Percentiles rank a stretch among this genome's conserved stretches.
phyloP scores from a whole-genome alignment of 2,797 vertebrate species.

The Hippoglossus hippoglossus region DNA sequence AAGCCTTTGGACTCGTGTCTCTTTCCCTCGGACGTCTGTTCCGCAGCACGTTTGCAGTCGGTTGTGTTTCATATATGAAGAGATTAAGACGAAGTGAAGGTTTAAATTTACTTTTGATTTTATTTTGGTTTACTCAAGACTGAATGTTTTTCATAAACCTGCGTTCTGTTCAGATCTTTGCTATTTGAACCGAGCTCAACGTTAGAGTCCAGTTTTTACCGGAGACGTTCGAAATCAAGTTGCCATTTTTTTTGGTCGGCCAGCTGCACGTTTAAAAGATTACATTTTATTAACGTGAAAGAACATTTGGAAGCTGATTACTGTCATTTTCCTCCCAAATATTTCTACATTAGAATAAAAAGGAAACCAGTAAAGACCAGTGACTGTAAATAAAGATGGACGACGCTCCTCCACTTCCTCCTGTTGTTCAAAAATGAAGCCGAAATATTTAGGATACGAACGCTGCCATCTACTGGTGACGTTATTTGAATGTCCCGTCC shows the following conservation, averaged over 20 bases:
- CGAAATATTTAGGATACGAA: not conserved
- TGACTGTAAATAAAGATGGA: not conserved
- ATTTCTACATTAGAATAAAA: not conserved
- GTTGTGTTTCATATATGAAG: slow-evolving; percentile 34
- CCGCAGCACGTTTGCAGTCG: slow-evolving; percentile 21
- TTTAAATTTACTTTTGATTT: slow-evolving; percentile 39
- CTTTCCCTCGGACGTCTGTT: slow-evolving; percentile 4
- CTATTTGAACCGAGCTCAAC: no score
- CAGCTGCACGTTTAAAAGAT: no score
- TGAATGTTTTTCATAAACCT: slow-evolving; percentile 54
- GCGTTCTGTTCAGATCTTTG: not conserved
- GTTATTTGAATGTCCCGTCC: no score
- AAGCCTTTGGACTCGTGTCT: slow-evolving; percentile 63
- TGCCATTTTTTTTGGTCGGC: no score
- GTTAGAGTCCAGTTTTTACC: no score
- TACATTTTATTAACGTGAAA: no score
- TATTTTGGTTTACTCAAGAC: slow-evolving; percentile 46
- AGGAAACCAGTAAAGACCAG: not conserved
- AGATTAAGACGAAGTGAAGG: slow-evolving; percentile 41
- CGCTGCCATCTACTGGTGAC: no score
- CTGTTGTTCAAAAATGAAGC: no score
- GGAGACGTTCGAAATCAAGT: no score
- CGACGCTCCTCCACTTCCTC: not conserved
- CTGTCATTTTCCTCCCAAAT: not conserved
- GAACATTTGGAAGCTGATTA: not conserved